These are phyloP conservation scores for Aethina tumida DNA, from an alignment of 1,140 invertebrate genomes.

Conservation along the genomic window DNA sequence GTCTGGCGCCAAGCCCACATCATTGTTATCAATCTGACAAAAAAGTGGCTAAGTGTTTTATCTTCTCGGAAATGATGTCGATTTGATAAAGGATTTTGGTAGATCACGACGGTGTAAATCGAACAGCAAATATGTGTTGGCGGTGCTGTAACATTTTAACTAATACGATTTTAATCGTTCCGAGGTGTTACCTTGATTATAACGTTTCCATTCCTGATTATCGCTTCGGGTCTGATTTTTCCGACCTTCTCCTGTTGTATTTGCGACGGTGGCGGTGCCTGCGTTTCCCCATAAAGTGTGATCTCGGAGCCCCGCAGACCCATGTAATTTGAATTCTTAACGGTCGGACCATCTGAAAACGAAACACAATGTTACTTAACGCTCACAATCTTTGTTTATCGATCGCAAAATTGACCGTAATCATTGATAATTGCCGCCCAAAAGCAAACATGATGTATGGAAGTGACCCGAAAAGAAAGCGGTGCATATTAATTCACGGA, in stretches of 20 bases:
- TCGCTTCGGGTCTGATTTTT: conserved; percentile 42
- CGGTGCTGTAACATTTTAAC: too few relatives aligned
- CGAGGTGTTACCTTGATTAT: too few relatives aligned
- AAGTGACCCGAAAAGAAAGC: conserved; percentile 1
- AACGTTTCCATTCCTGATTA: too few relatives aligned
- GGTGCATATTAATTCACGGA: conserved; percentile 5
- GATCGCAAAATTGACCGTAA: too few relatives aligned
- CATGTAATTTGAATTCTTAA: conserved; percentile 14
- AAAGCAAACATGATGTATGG: conserved; percentile 2
- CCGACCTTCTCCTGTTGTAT: conserved; percentile 22
- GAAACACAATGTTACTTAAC: background rate
- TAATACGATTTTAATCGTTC: too few relatives aligned
- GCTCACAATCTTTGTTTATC: background rate
- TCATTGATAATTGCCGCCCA: too few relatives aligned
- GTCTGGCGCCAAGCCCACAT: conserved; percentile 84
- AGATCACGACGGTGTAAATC: too few relatives aligned
- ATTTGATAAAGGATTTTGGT: too few relatives aligned
- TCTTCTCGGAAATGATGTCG: conserved; percentile 36
- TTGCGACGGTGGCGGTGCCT: conserved; percentile 11
- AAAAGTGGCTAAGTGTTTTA: conserved; percentile 70
- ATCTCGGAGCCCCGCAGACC: conserved; percentile 34
- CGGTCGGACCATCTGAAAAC: conserved; percentile 15
- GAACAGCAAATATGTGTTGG: too few relatives aligned
- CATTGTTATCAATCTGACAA: conserved; percentile 85
- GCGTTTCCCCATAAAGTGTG: conserved; percentile 34